Conservation (phyloP, 2,888 invertebrate genomes). For the Mantis religiosa region DNA sequence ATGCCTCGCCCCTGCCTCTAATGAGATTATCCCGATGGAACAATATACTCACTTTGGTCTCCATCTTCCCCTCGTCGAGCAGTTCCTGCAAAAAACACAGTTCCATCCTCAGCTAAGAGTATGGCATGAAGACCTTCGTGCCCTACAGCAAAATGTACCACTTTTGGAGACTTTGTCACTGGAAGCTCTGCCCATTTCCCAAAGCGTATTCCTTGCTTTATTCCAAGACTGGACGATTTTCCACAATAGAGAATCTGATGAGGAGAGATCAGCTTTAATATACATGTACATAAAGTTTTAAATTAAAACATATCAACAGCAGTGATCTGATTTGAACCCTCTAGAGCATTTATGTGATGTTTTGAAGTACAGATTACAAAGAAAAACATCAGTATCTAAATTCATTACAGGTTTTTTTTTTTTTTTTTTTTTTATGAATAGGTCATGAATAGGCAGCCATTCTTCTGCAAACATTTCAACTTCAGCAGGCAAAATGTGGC, state of each 20-base stretch:
- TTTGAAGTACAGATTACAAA: too few species aligned
- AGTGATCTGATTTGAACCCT: background rate
- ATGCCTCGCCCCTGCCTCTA: too few species aligned
- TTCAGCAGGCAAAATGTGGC: too few species aligned
- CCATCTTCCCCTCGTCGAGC: conserved; percentile 92
- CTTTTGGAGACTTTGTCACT: conserved; percentile 67
- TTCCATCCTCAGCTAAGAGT: conserved; percentile 87
- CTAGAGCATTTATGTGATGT: too few species aligned
- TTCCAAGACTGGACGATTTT: conserved; percentile 79
- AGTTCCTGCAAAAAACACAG: conserved; percentile 77
- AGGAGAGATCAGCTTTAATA: conserved; percentile 27
- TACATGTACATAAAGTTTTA: background rate
- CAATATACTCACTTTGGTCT: conserved; percentile 58
- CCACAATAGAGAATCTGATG: conserved; percentile 76
- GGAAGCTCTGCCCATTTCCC: conserved; percentile 51
- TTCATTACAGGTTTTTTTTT: too few species aligned
- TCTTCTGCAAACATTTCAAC: too few species aligned
- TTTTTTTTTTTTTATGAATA: too few species aligned
- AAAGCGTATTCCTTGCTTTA: conserved; percentile 54
- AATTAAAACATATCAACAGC: conserved; percentile 7
- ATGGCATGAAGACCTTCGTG: conserved; percentile 92
- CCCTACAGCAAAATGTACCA: conserved; percentile 78
- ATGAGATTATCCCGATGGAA: background rate
- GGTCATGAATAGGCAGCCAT: too few species aligned
- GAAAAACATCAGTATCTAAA: too few species aligned